Percentiles rank a stretch among this genome's conserved stretches.
These are phyloP conservation scores for Villa cingulata DNA, from an alignment of 2,888 invertebrate genomes.

Conservation along the genomic window DNA sequence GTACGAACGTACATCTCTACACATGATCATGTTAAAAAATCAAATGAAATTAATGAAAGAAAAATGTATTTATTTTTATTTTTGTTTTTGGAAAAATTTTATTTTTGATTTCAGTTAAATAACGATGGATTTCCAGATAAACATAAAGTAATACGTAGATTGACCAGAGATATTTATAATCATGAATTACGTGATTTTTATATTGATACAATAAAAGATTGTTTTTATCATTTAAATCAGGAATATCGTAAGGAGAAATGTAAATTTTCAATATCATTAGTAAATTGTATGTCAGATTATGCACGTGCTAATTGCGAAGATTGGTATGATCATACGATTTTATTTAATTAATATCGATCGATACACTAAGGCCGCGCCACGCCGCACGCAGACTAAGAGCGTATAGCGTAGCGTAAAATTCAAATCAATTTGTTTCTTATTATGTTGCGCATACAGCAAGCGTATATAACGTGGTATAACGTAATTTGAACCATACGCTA, in stretches of 20 bases:
- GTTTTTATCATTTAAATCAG: constrained; percentile 48
- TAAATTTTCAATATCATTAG: constrained; percentile 47
- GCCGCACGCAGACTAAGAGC: no score
- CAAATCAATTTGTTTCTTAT: no score
- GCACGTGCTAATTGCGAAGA: constrained; percentile 62
- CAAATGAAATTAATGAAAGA: no score
- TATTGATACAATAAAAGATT: constrained; percentile 55
- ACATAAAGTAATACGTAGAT: constrained; percentile 44
- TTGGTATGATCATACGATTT: constrained; percentile 46
- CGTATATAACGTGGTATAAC: no score
- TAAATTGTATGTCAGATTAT: constrained; percentile 55
- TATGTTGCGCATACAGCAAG: no score
- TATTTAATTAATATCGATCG: constrained; percentile 33
- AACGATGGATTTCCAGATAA: constrained; percentile 43
- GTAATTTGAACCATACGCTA: no score
- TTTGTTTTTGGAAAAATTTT: no score
- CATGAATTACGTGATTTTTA: constrained; percentile 53
- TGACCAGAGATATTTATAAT: constrained; percentile 48
- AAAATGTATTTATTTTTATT: no score
- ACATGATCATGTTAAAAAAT: no score
- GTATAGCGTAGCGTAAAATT: no score
- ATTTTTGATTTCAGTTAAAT: constrained; percentile 23
- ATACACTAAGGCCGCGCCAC: no score
- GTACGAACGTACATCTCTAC: no score
- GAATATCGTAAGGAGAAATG: constrained; percentile 48